Percentiles rank a stretch among this genome's conserved stretches.
Evolutionary conservation across 2,888 invertebrate genomes (phyloP).

Genomic region (Tenodera sinensis): DNA sequence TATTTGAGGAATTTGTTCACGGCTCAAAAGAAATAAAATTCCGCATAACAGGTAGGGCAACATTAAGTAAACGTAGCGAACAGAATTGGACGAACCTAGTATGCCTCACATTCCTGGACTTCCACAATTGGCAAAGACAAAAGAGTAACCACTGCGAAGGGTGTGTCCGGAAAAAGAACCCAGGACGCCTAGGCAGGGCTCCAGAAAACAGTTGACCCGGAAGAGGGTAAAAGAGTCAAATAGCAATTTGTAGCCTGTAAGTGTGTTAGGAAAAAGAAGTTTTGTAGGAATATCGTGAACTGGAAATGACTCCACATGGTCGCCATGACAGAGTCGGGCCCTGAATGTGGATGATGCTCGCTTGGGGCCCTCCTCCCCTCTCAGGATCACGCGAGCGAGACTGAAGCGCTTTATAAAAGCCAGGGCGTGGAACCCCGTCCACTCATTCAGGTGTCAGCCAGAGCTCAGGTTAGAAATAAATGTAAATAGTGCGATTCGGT

Average conservation of each 20-base stretch:
- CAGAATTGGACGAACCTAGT: too few species aligned
- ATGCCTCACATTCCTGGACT: neutral
- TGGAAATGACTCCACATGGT: neutral
- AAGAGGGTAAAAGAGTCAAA: too few species aligned
- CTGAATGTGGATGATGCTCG: constrained; percentile 6
- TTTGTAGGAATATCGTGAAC: neutral
- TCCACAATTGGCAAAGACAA: neutral
- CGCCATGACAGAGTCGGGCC: neutral
- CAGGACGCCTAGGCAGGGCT: neutral
- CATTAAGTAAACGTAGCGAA: too few species aligned
- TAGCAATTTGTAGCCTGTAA: too few species aligned
- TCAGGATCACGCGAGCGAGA: neutral
- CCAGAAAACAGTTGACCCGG: too few species aligned
- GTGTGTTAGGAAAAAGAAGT: neutral
- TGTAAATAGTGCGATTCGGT: neutral
- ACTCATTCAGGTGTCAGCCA: neutral
- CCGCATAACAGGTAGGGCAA: too few species aligned
- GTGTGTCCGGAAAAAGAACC: neutral
- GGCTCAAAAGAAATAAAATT: too few species aligned
- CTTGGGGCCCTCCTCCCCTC: neutral
- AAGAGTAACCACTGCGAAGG: neutral
- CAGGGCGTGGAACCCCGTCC: constrained; percentile 1
- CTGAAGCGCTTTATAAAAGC: constrained; percentile 21
- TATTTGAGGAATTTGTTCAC: too few species aligned
- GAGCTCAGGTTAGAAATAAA: neutral